phyloP scores from a whole-genome alignment of 2,113 vertebrate species.

The Hippocampus guttulatus region DNA sequence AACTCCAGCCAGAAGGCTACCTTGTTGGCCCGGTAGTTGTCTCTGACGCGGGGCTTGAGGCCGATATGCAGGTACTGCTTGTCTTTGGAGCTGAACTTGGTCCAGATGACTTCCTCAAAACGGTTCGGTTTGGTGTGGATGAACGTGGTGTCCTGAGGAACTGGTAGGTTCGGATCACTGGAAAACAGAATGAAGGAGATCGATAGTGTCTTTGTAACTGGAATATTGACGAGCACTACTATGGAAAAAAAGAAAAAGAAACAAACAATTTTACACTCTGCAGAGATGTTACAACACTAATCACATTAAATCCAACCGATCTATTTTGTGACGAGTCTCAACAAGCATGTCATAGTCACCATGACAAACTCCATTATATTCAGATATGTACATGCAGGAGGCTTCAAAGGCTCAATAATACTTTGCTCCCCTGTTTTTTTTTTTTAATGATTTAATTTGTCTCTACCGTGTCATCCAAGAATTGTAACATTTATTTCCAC shows the following conservation, averaged over 20 bases:
- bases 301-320: background rate
- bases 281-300: background rate
- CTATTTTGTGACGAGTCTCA: background rate
- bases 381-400: background rate
- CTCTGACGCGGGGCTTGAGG: constrained; percentile 95
- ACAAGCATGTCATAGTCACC: background rate
- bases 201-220: background rate
- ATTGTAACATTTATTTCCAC: background rate
- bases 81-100: constrained; percentile 97
- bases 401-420: background rate
- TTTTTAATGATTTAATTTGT: background rate
- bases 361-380: background rate
- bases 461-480: background rate
- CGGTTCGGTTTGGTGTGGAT: constrained; percentile 98
- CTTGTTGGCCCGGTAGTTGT: constrained; percentile 98
- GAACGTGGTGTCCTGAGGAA: constrained; percentile 98
- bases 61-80: constrained; percentile 98
- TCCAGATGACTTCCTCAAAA: constrained; percentile 98
- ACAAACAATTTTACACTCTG: background rate
- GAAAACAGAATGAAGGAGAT: constrained; percentile 14
- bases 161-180: constrained; percentile 94
- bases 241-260: background rate
- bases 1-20: constrained; percentile 98
- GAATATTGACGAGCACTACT: background rate
- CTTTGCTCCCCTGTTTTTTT: background rate